Percentiles rank a stretch among this genome's conserved stretches.
Evolutionary conservation across 2,888 invertebrate species (phyloP).

Genomic region (Macropis europaea): DNA sequence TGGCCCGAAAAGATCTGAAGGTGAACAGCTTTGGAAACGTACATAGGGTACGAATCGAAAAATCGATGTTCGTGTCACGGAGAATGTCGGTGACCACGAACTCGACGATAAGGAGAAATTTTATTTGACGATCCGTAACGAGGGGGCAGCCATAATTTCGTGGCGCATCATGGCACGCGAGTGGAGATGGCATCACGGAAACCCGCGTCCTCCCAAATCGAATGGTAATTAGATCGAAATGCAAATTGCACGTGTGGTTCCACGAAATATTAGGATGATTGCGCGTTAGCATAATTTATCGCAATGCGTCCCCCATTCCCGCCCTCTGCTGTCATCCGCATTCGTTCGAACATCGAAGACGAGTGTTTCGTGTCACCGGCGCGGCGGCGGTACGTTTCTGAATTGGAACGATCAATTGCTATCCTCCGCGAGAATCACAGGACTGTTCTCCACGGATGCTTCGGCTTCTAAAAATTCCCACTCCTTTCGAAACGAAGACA

Average conservation of each 20-base stretch:
- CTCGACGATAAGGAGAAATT: not conserved
- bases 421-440: too few relatives aligned
- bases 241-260: constrained; percentile 15
- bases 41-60: too few relatives aligned
- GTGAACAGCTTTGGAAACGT: too few relatives aligned
- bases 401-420: too few relatives aligned
- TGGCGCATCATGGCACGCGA: not conserved
- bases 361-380: too few relatives aligned
- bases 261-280: constrained; percentile 39
- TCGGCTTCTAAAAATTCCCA: too few relatives aligned
- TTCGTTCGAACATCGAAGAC: not conserved
- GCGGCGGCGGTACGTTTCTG: too few relatives aligned
- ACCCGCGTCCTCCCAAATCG: constrained; percentile 15
- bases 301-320: not conserved
- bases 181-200: not conserved
- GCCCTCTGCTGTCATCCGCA: too few relatives aligned
- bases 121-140: not conserved
- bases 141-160: not conserved
- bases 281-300: constrained; percentile 31
- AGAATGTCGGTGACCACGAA: not conserved
- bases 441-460: too few relatives aligned
- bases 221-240: constrained; percentile 38
- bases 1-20: too few relatives aligned
- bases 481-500: too few relatives aligned
- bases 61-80: too few relatives aligned